Base-by-base conservation (phyloP, 1,140 invertebrate genomes). In the Heliconius nattereri region DNA sequence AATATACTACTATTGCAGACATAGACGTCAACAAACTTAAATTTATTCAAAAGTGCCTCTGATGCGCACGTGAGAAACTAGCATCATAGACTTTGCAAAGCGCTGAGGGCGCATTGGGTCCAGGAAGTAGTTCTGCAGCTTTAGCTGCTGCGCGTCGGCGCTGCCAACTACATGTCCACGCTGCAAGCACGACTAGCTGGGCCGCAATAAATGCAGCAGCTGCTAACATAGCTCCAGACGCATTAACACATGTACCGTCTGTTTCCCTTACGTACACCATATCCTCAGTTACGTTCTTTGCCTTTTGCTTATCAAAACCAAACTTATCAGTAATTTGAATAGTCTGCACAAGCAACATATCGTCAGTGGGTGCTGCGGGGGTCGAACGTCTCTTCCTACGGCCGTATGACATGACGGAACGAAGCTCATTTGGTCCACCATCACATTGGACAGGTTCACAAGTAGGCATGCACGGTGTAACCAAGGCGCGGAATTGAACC, bases 281-380 rank as follows among this genome's bases (percentile, higher is more conserved):
- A 85, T 96, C 95, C 83, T 95, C 95, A 72, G 92, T 91, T 40
- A 92, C 84, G 77, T 92, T 94, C 91, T 94, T 91, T 23, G 90
- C 85, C 29, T 90, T 92, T 84, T 95, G 95, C 85, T 95, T 95
- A 83, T 98, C 97, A 94, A 98, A 98, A 16, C 97, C 97, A 91
- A 98, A 98, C 87, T 98, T 98, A 93, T 99, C 98, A 26, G 97
- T 98, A 87, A 99, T 98, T 91, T 98, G 97, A 87, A 99, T 98
- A 37, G 97, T 97, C 89, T 98, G 97, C 23, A 98, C 97, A 35
- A 99, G 95, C 16, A 98, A 95, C 87, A 98, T 96, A 89, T 98
- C 97, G 85, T 98, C 97, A 78, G 96, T 96, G 66, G 95, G 95
- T 26, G 95, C 92, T 73, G 91, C 92, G 26, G 94, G 85, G 71